Evolutionary conservation across 2,113 vertebrate genomes (phyloP), one percentile per base, ranked within the genome.

Genomic region (Symphodus melops): DNA sequence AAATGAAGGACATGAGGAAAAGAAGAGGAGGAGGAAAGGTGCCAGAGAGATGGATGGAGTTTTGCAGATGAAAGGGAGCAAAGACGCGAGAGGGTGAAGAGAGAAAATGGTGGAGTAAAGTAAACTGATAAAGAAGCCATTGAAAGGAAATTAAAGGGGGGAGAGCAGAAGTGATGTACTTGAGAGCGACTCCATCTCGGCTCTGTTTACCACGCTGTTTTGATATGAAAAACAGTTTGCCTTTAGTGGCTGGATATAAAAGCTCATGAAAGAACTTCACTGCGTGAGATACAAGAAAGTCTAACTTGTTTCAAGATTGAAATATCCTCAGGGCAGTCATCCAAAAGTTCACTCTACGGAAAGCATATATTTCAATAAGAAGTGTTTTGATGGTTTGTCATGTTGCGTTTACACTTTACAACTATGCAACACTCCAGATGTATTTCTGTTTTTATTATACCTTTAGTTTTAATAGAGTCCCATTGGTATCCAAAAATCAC

Each of bases 1-100:
- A 67, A 61, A 74, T 75, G 76, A 82, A 85, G 81, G 76, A 77
- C 62, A 41, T 51, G 33, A 41, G 71, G 17, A 46, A 46, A 54
- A 49, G 60, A 46, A 28, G 56, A 60, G 70, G 49, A 33, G 28
- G 28, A 33, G 57, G 56, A 67, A 36, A 73, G 72, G 61, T 73
- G 79, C 74, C 49, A 76, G 46, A 37, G 74, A 75, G 74, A 88
- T n/a, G 12, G 52, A 70, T 41, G 20, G 75, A 72, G 72, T 65
- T 84, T 63, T 39, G 55, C 25, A 69, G 72, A 72, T 54, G 68
- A 65, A 77, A 57, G 55, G 82, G 53, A 41, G 64, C 14, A n/a
- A 41, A 42, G 68, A n/a, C 59, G 74, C 8, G 42, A 67, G 61
- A 3, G 58, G 54, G 57, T 49, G 68, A 70, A 49, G 1, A 25